These are phyloP conservation scores for Ursus arctos DNA, from an alignment of 2,113 vertebrate genomes.

Conservation along the genomic window DNA sequence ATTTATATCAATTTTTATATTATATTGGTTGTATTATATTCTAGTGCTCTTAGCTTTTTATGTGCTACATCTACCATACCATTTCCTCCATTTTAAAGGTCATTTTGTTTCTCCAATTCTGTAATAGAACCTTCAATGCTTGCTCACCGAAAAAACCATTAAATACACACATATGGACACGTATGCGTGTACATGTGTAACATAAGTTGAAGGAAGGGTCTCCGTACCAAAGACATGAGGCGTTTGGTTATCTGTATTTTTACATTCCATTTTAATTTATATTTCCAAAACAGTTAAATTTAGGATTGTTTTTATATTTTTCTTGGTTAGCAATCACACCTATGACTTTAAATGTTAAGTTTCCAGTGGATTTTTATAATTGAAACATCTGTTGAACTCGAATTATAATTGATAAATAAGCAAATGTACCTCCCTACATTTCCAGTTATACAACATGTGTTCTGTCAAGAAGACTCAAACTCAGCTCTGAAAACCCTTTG, in stretches of 20 bases:
- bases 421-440: not conserved
- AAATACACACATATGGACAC: not conserved
- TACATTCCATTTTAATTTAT: not conserved
- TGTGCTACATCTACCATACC: not conserved
- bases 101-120: not conserved
- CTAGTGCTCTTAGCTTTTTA: not conserved
- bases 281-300: not conserved
- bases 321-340: not conserved
- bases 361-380: slow-evolving; percentile 2
- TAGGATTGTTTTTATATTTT: not conserved
- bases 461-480: not conserved
- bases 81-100: not conserved
- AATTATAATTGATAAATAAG: not conserved
- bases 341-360: not conserved
- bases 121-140: not conserved
- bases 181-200: not conserved
- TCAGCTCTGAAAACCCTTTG: not conserved
- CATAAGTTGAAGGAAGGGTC: not conserved
- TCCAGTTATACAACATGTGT: not conserved
- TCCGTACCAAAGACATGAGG: not conserved
- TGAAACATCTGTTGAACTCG: not conserved
- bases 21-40: not conserved
- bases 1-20: not conserved
- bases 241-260: not conserved
- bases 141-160: not conserved